phyloP scores from a whole-genome alignment of 2,113 vertebrate genomes.

The Entosphenus tridentatus region DNA sequence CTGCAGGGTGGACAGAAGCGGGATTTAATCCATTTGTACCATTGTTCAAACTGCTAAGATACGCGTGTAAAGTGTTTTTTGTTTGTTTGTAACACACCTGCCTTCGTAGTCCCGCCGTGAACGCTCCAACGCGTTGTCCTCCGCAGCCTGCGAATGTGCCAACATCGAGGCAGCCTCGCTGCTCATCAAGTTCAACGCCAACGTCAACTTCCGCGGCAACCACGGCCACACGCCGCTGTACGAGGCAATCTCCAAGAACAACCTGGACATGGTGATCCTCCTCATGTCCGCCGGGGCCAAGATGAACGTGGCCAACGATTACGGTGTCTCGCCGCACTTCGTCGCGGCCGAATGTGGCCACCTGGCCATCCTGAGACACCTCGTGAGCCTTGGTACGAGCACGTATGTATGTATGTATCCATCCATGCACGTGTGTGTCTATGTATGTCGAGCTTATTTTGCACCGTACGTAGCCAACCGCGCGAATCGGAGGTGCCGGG shows the following conservation, averaged over 20 bases:
- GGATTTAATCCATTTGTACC: no score
- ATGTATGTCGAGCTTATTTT: no score
- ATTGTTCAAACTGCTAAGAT: no score
- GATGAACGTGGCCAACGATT: conserved; percentile 34
- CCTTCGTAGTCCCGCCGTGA: no score
- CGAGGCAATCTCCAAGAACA: conserved; percentile 41
- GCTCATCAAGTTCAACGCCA: conserved; percentile 32
- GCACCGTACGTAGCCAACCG: no score
- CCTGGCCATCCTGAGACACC: conserved; percentile 35
- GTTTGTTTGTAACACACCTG: no score
- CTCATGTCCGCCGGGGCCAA: conserved; percentile 54
- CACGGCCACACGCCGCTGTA: conserved; percentile 61
- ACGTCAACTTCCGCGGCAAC: conserved; percentile 37
- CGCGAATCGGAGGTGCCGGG: no score
- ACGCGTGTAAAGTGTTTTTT: no score
- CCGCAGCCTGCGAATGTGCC: conserved; percentile 51
- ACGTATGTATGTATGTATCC: no score
- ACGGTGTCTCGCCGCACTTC: conserved; percentile 57
- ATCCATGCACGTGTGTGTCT: no score
- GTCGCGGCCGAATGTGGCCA: conserved; percentile 60
- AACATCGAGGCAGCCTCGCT: conserved; percentile 28
- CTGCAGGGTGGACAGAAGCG: no score
- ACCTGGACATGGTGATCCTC: conserved; percentile 56
- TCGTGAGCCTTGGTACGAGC: conserved; percentile 35
- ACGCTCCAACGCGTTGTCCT: no score